Base-by-base conservation (phyloP, 2,797 vertebrate species). In the Arnoldichthys spilopterus region DNA sequence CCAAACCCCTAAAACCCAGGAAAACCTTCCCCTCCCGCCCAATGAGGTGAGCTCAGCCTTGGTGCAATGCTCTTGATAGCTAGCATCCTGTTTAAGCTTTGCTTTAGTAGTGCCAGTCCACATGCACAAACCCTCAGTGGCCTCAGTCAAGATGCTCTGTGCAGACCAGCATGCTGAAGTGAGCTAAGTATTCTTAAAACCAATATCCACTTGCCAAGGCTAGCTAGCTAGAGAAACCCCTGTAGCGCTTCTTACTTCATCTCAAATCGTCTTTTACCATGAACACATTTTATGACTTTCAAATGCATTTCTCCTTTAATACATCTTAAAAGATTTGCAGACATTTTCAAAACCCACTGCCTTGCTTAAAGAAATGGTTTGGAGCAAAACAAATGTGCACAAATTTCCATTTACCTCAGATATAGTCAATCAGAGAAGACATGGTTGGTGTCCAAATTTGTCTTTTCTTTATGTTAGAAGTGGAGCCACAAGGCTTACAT, bases 131-230 rank as follows among this genome's bases (percentile, higher is more conserved):
- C 80, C 85, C 71, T 81, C 76, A 76, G 66, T 79, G 84, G 83
- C 74, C 80, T 81, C 71, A 83, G 75, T 86, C 86, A 87, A 82
- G 84, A 87, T 88, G 86, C 82, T 85, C 77, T 82, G 83, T 83
- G 77, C 85, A 84, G 79, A 83, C 72, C 73, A 79, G 76, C 84
- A 88, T 87, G 83, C 85, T 87, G 74, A 68, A 74, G 59, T 82
- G 74, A 81, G 68, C 75, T 80, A 80, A 76, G 32, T 77, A 53
- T 71, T 73, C 37, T 24, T 62, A 68, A 16, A 49, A 73, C 70
- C 63, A 47, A 53, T 51, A 49, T 70, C 68, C 22, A 77, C 51
- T 24, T 59, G 53, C 79, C 54, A 82, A 82, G 37, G 69, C 54
- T 79, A 76, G 67, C 68, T 80, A 54, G 37, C 61, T 61, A 78